Percentiles rank a stretch among this genome's conserved stretches.
These are phyloP conservation scores for Ceratina calcarata DNA, from an alignment of 1,140 invertebrate genomes.

Conservation along the genomic window DNA sequence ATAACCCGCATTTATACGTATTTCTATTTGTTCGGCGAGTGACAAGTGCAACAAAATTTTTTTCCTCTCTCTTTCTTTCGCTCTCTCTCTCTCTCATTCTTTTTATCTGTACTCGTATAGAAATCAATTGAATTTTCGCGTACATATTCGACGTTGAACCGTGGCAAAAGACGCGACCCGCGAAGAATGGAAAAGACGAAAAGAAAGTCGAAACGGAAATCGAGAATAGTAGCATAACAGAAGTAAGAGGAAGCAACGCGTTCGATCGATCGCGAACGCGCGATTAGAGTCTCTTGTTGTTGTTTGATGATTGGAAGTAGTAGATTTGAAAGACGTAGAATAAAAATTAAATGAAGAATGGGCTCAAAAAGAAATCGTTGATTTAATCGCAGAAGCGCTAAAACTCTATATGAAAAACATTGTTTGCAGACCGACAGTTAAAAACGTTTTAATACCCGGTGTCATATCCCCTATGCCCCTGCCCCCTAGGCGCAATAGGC, in stretches of 20 bases:
- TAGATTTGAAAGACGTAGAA: slow-evolving; percentile 1
- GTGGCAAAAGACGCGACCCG: neutral
- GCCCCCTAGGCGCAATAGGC: slow-evolving; percentile 80
- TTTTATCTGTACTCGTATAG: too few species aligned
- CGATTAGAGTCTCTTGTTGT: slow-evolving; percentile 27
- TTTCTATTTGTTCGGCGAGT: slow-evolving; percentile 44
- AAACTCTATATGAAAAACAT: slow-evolving; percentile 77
- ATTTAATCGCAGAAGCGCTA: slow-evolving; percentile 66
- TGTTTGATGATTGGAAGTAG: neutral
- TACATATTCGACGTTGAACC: too few species aligned
- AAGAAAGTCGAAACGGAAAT: neutral
- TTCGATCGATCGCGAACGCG: slow-evolving; percentile 65
- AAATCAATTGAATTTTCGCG: too few species aligned
- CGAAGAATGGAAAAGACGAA: neutral
- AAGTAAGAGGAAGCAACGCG: slow-evolving; percentile 30
- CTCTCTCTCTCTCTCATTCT: too few species aligned
- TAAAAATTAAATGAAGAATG: slow-evolving; percentile 51
- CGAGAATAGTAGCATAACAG: neutral
- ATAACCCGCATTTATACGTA: slow-evolving; percentile 38
- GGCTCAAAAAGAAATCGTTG: slow-evolving; percentile 43
- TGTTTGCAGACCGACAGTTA: slow-evolving; percentile 81
- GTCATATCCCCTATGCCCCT: slow-evolving; percentile 78
- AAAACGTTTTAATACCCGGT: slow-evolving; percentile 80
- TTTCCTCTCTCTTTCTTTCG: too few species aligned
- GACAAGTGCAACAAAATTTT: slow-evolving; percentile 38